Conservation (phyloP, 2,113 vertebrate species). For the Pogona vitticeps region DNA sequence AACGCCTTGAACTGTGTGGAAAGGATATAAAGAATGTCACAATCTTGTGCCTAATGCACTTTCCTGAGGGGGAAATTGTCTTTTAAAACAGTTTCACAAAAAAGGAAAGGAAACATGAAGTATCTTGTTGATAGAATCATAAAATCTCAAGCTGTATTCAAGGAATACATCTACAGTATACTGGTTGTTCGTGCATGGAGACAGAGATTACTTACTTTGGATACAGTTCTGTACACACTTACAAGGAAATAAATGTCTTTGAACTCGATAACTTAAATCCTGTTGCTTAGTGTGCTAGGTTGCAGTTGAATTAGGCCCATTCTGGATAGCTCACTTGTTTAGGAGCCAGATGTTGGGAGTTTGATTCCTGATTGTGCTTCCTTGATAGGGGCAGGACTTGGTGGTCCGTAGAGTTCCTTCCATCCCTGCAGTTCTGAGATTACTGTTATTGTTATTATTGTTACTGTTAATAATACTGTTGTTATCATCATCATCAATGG, state of each 20-base stretch:
- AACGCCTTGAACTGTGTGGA: conserved; percentile 19
- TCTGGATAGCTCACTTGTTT: too few species aligned
- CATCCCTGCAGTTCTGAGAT: too few species aligned
- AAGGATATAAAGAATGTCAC: background rate
- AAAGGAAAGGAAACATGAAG: background rate
- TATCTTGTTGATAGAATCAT: background rate
- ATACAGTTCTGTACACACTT: background rate
- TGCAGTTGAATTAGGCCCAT: too few species aligned
- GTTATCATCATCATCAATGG: too few species aligned
- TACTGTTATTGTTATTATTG: too few species aligned
- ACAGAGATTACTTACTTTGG: background rate
- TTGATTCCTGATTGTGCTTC: too few species aligned
- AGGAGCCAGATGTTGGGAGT: too few species aligned
- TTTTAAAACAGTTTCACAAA: background rate
- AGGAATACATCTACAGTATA: background rate
- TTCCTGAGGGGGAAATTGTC: background rate
- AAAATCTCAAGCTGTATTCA: background rate
- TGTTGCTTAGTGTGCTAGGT: too few species aligned
- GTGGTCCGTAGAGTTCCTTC: too few species aligned
- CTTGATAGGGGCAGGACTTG: too few species aligned
- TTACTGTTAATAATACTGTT: too few species aligned
- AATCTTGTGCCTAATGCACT: background rate
- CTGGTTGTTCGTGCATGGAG: background rate
- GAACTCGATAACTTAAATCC: background rate
- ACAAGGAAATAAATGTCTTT: background rate